Conservation (phyloP, 2,888 invertebrate species). For the Orthosia cruda region DNA sequence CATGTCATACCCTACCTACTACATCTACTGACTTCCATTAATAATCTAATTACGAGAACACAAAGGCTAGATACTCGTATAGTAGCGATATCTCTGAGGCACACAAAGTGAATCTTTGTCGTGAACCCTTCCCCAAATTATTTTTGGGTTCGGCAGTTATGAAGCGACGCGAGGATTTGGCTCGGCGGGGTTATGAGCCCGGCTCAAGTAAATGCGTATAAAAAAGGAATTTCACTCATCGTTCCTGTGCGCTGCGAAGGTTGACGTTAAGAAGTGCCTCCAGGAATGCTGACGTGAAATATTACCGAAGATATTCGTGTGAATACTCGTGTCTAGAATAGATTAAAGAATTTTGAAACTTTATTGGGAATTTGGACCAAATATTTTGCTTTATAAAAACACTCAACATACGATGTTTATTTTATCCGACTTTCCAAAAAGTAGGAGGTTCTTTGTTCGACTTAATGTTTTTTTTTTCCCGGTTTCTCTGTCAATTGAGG, state of each 20-base stretch:
- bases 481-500: too few relatives aligned
- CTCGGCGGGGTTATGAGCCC: slow-evolving; percentile 57
- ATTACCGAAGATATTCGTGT: slow-evolving; percentile 54
- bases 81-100: slow-evolving; percentile 37
- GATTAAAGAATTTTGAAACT: slow-evolving; percentile 35
- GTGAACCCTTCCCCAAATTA: slow-evolving; percentile 59
- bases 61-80: slow-evolving; percentile 45
- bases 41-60: slow-evolving; percentile 42
- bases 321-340: slow-evolving; percentile 33
- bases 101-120: slow-evolving; percentile 61
- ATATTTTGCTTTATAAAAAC: not conserved
- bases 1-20: too few relatives aligned
- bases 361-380: slow-evolving; percentile 15
- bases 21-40: not conserved
- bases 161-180: slow-evolving; percentile 64
- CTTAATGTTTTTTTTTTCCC: too few relatives aligned
- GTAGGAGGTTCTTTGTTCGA: too few relatives aligned
- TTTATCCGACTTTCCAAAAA: too few relatives aligned
- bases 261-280: slow-evolving; percentile 57
- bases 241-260: slow-evolving; percentile 49
- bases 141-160: slow-evolving; percentile 66
- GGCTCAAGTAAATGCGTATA: slow-evolving; percentile 64
- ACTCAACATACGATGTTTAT: too few relatives aligned
- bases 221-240: slow-evolving; percentile 68
- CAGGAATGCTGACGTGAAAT: slow-evolving; percentile 52